Percentiles rank a stretch among this genome's conserved stretches.
Evolutionary conservation across 1,140 invertebrate genomes (phyloP).

Genomic region (Cotesia chilonis): DNA sequence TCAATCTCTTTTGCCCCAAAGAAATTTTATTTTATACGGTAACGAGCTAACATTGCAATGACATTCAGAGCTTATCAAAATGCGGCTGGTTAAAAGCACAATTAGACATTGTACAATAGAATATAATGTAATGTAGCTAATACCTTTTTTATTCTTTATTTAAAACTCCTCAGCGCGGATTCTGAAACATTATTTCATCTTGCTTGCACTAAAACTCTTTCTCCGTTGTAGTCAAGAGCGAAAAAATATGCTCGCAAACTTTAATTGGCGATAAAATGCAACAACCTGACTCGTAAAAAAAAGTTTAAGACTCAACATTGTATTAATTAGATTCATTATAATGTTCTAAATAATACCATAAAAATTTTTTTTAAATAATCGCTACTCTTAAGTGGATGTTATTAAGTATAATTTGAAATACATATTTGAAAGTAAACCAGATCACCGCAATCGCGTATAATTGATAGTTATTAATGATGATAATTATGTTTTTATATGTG

Average conservation of each 20-base stretch:
- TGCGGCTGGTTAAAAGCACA: too few species aligned
- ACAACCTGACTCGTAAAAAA: constrained; percentile 59
- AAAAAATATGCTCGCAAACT: constrained; percentile 43
- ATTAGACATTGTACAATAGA: background rate
- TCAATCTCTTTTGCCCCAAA: too few species aligned
- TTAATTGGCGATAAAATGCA: constrained; percentile 65
- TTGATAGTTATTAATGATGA: constrained; percentile 2
- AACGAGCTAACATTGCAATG: too few species aligned
- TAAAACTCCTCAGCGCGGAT: constrained; percentile 10
- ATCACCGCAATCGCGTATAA: too few species aligned
- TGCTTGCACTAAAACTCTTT: constrained; percentile 31
- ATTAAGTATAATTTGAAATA: too few species aligned
- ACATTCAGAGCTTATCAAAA: too few species aligned
- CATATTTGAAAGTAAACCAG: too few species aligned
- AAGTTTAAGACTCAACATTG: constrained; percentile 59
- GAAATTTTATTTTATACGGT: too few species aligned
- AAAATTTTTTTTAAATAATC: background rate
- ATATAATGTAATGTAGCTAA: constrained; percentile 5
- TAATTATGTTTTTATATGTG: background rate
- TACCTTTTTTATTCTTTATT: too few species aligned
- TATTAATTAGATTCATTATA: constrained; percentile 63
- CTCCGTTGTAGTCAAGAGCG: constrained; percentile 30
- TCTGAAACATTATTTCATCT: constrained; percentile 36
- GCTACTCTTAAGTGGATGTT: too few species aligned
- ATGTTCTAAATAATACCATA: constrained; percentile 57